phyloP scores from a whole-genome alignment of 2,888 invertebrate genomes.

The Eupithecia centaureata region DNA sequence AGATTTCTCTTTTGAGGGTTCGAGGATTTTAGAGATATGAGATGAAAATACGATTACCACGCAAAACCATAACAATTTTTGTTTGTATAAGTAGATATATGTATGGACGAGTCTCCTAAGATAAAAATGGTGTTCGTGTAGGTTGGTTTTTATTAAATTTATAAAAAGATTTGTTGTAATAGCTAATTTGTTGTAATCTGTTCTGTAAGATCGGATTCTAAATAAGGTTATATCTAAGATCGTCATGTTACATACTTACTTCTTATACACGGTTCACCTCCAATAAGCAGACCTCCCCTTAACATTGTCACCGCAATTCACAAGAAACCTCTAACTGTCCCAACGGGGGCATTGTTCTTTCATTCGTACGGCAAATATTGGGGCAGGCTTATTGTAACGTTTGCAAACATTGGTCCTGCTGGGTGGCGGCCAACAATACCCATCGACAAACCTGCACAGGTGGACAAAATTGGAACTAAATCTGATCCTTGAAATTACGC shows the following conservation, averaged over 20 bases:
- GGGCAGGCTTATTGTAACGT: slow-evolving; percentile 73
- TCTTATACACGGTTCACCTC: not conserved
- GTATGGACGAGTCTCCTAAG: no score
- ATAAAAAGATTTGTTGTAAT: not conserved
- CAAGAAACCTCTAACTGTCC: slow-evolving; percentile 77
- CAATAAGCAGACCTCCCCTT: slow-evolving; percentile 48
- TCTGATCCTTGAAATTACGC: not conserved
- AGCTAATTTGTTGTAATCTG: not conserved
- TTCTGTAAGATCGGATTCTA: no score
- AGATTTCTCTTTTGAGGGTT: no score
- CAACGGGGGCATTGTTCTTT: slow-evolving; percentile 77
- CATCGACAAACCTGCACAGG: not conserved
- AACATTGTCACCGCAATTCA: slow-evolving; percentile 62
- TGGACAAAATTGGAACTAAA: slow-evolving; percentile 4
- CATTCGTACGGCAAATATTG: slow-evolving; percentile 82
- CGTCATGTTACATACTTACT: no score
- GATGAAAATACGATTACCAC: no score
- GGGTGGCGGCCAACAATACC: slow-evolving; percentile 77
- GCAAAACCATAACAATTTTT: no score
- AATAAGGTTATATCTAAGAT: no score
- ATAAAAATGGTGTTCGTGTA: no score
- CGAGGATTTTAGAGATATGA: no score
- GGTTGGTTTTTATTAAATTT: no score
- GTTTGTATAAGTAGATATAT: no score
- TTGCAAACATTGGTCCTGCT: slow-evolving; percentile 78